A percentile compares a stretch with the other conserved stretches of the same genome.
Evolutionary conservation across 2,113 vertebrate genomes (phyloP).

Genomic region (Pangasianodon gigas): DNA sequence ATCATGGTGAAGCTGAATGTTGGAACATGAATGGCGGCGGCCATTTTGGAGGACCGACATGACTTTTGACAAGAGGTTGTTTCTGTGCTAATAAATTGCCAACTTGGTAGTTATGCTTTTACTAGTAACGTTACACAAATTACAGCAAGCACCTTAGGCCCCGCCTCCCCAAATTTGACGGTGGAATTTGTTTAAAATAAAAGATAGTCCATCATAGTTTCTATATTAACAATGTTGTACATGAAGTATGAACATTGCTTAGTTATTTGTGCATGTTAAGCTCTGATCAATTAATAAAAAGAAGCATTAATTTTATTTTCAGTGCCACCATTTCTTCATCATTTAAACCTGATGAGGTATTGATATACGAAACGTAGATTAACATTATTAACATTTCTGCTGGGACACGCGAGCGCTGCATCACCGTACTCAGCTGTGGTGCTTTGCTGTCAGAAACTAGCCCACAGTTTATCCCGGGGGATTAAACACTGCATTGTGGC

Average conservation of each 20-base stretch:
- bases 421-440: conserved; percentile 1
- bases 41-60: not conserved
- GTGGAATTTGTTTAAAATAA: too few species aligned
- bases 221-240: not conserved
- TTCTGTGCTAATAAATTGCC: not conserved
- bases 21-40: not conserved
- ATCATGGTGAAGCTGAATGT: not conserved
- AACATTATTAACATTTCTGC: not conserved
- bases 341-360: not conserved
- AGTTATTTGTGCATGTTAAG: too few species aligned
- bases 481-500: conserved; percentile 59
- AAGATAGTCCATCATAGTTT: too few species aligned
- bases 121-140: not conserved
- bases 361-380: not conserved
- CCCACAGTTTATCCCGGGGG: conserved; percentile 63
- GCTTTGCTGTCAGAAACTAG: conserved; percentile 59
- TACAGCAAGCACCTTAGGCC: not conserved
- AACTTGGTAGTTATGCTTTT: not conserved
- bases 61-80: not conserved
- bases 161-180: not conserved
- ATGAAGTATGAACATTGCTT: too few species aligned
- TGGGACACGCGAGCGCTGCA: not conserved
- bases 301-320: not conserved
- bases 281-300: too few species aligned
- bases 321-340: not conserved